Percentiles rank a stretch among this genome's conserved stretches.
phyloP scores from a whole-genome alignment of 2,797 vertebrate genomes.

The Pteronotus mesoamericanus region DNA sequence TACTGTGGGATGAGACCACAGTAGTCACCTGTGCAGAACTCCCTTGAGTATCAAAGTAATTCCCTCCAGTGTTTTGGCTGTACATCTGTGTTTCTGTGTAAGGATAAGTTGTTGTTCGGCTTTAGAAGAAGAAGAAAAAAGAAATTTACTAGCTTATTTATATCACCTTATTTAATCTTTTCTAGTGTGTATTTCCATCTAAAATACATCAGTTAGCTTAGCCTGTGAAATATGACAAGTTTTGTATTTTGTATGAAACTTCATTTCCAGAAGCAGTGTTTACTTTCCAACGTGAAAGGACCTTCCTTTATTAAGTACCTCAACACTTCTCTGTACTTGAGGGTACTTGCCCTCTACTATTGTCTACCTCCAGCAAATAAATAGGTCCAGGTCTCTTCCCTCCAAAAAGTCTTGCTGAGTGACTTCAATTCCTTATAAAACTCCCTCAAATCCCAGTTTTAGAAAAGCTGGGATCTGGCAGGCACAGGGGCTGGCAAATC shows the following conservation, averaged over 20 bases:
- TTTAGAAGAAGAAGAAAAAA: slow-evolving; percentile 78
- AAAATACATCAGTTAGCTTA: background rate
- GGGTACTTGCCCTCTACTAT: background rate
- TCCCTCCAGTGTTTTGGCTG: slow-evolving; percentile 88
- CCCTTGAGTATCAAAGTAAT: slow-evolving; percentile 89
- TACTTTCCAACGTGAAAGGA: background rate
- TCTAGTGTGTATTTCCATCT: background rate
- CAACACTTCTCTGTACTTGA: background rate
- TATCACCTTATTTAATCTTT: background rate
- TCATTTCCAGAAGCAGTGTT: background rate
- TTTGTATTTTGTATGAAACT: background rate
- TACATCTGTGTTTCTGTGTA: slow-evolving; percentile 90
- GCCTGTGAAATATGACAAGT: background rate
- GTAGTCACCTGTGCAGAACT: slow-evolving; percentile 88
- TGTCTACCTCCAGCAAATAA: background rate
- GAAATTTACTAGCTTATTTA: slow-evolving; percentile 63
- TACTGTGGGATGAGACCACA: slow-evolving; percentile 87
- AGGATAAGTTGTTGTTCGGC: slow-evolving; percentile 88
- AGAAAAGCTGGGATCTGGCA: background rate
- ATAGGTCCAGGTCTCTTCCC: background rate
- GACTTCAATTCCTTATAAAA: background rate
- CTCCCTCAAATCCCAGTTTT: background rate
- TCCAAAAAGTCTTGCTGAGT: background rate
- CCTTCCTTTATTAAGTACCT: background rate
- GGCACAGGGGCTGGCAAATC: background rate